Evolutionary conservation across 2,888 invertebrate genomes (phyloP).

Genomic region (Xanthia icteritia): DNA sequence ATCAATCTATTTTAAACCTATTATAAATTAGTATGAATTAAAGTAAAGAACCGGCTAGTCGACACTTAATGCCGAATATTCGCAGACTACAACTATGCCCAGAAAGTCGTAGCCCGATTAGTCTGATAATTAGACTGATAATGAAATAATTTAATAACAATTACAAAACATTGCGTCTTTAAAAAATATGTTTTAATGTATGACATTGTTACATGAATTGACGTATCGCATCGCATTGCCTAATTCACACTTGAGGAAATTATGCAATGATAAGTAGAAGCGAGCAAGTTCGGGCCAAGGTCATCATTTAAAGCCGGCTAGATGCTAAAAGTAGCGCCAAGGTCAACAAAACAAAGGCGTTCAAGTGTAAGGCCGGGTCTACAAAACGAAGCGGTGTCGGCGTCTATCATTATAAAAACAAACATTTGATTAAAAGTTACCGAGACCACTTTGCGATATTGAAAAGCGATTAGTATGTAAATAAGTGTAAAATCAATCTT

Average conservation of each 20-base stretch:
- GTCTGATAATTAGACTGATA: background rate
- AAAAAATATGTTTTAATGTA: background rate
- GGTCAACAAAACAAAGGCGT: background rate
- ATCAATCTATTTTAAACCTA: background rate
- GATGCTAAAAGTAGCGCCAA: constrained; percentile 7
- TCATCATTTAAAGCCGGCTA: constrained; percentile 7
- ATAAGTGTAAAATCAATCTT: too few species aligned
- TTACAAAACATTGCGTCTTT: too few species aligned
- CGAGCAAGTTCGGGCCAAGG: background rate
- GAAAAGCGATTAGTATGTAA: background rate
- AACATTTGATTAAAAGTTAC: background rate
- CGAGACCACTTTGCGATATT: background rate
- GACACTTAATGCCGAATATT: background rate
- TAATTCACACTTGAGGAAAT: background rate
- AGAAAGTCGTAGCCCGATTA: background rate
- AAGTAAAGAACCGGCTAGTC: background rate
- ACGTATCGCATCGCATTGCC: background rate
- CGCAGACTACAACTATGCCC: background rate
- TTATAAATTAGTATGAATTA: background rate
- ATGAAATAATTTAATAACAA: background rate
- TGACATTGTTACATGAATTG: background rate
- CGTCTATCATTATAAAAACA: background rate
- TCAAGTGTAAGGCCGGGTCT: constrained; percentile 17
- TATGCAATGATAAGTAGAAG: background rate
- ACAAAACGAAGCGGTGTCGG: background rate